Evolutionary conservation across 2,888 invertebrate genomes (phyloP).

Genomic region (Elmis aenea): DNA sequence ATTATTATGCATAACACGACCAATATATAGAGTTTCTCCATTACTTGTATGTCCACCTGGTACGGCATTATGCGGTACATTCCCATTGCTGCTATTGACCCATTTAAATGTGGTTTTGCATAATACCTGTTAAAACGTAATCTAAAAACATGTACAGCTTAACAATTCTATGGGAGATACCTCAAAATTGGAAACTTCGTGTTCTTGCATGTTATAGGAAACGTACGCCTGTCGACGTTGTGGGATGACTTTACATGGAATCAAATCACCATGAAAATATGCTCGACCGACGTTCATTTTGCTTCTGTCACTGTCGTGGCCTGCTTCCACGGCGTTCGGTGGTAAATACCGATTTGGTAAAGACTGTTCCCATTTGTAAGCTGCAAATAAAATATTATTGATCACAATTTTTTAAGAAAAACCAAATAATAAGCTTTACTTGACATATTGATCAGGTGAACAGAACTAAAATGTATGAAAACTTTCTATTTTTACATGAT

Average conservation of each 20-base stretch:
- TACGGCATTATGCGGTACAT: constrained; percentile 41
- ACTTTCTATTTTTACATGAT: too few relatives aligned
- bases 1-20: constrained; percentile 28
- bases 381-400: constrained; percentile 9
- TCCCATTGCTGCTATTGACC: constrained; percentile 28
- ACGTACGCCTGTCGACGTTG: constrained; percentile 18
- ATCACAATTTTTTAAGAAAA: background rate
- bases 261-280: constrained; percentile 15
- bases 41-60: constrained; percentile 37
- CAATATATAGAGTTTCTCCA: constrained; percentile 44
- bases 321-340: constrained; percentile 13
- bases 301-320: constrained; percentile 20
- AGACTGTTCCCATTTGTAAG: constrained; percentile 11
- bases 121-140: constrained; percentile 6
- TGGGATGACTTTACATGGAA: constrained; percentile 25
- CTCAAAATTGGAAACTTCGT: constrained; percentile 14
- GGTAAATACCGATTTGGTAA: constrained; percentile 7
- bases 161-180: constrained; percentile 5
- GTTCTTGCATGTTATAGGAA: constrained; percentile 15
- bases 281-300: constrained; percentile 21
- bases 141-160: background rate
- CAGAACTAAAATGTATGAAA: too few relatives aligned
- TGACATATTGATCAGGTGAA: too few relatives aligned
- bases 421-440: background rate
- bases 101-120: constrained; percentile 16